Percentiles rank a stretch among this genome's conserved stretches.
These are phyloP conservation scores for Bucco capensis DNA, from an alignment of 2,113 vertebrate species.

Conservation along the genomic window DNA sequence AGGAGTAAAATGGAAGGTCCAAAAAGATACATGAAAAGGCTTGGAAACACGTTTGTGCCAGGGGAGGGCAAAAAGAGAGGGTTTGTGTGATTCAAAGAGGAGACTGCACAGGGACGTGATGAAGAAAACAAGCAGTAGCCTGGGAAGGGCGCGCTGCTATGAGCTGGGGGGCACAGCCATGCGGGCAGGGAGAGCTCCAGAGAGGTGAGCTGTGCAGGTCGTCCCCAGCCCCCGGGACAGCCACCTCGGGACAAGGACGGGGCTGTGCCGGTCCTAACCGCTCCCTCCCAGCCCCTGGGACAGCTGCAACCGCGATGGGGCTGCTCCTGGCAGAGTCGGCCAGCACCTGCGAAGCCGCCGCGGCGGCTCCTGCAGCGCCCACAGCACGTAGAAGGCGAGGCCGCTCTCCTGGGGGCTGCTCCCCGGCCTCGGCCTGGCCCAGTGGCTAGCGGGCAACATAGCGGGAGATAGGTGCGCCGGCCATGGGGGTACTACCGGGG, in stretches of 20 bases:
- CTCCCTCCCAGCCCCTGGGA: not conserved
- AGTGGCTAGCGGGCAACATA: not conserved
- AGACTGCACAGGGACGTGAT: rapidly evolving
- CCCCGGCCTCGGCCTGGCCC: not conserved
- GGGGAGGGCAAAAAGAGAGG: rapidly evolving
- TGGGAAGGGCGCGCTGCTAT: not conserved
- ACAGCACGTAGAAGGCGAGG: conserved; percentile 76
- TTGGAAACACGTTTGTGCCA: not conserved
- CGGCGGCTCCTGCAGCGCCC: conserved; percentile 77
- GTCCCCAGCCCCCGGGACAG: not conserved
- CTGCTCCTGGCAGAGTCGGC: no score
- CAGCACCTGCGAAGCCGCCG: conserved; percentile 76
- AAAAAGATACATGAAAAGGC: rapidly evolving
- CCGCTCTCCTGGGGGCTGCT: not conserved
- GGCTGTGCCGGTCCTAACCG: no score
- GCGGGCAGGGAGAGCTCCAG: rapidly evolving
- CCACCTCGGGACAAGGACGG: rapidly evolving
- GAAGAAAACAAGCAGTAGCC: rapidly evolving
- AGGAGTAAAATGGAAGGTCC: not conserved
- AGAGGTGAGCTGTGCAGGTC: rapidly evolving
- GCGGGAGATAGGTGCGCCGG: rapidly evolving
- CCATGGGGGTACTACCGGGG: rapidly evolving
- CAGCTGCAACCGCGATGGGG: no score
- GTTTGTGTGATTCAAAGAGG: not conserved
- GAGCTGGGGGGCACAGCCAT: not conserved